These are phyloP conservation scores for Neodiprion pinetum DNA, from an alignment of 1,140 invertebrate species.

Conservation along the genomic window DNA sequence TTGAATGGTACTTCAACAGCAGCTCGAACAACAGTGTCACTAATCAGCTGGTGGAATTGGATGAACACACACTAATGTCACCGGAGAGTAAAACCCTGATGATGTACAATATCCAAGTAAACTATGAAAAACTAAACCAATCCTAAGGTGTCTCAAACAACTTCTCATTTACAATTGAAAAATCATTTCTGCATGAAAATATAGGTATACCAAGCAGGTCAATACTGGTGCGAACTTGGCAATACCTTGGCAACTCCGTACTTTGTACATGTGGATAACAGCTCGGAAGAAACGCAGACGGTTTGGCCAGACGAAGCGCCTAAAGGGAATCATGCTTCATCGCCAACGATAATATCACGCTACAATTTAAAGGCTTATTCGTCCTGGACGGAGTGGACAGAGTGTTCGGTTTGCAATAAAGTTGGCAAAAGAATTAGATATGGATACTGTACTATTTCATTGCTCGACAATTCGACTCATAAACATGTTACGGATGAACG, in stretches of 20 bases:
- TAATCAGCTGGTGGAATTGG: slow-evolving; percentile 42
- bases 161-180: background rate
- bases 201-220: slow-evolving; percentile 53
- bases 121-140: background rate
- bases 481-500: slow-evolving; percentile 20
- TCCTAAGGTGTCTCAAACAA: slow-evolving; percentile 1
- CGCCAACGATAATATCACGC: slow-evolving; percentile 38
- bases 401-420: slow-evolving; percentile 68
- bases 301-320: slow-evolving; percentile 44
- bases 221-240: slow-evolving; percentile 61
- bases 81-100: slow-evolving; percentile 53
- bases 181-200: background rate
- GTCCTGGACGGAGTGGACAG: slow-evolving; percentile 67
- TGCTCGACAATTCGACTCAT: slow-evolving; percentile 22
- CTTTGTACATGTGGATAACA: slow-evolving; percentile 59
- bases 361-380: slow-evolving; percentile 56
- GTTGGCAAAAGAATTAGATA: slow-evolving; percentile 63
- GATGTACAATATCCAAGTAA: slow-evolving; percentile 58
- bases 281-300: slow-evolving; percentile 37
- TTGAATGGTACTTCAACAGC: slow-evolving; percentile 60
- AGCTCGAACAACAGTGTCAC: slow-evolving; percentile 33
- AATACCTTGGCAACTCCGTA: slow-evolving; percentile 51
- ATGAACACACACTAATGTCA: slow-evolving; percentile 55
- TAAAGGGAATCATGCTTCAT: slow-evolving; percentile 37
- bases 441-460: slow-evolving; percentile 65